These are phyloP conservation scores for Drosophila quinaria DNA, from an alignment of 2,888 invertebrate species.

Conservation along the genomic window DNA sequence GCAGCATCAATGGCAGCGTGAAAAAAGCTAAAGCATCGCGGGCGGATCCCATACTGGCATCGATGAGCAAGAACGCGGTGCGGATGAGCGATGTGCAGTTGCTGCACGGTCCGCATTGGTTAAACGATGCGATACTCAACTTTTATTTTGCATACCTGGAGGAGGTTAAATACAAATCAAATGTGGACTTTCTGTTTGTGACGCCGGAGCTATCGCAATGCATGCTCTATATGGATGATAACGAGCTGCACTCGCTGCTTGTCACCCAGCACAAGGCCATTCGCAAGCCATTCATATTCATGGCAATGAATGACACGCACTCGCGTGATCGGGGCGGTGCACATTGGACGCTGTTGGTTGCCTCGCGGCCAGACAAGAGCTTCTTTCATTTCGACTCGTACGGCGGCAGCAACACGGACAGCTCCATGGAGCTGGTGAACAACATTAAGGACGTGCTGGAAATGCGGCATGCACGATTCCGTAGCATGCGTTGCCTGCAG, in stretches of 20 bases:
- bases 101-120: slow-evolving; percentile 92
- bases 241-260: slow-evolving; percentile 90
- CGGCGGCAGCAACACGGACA: slow-evolving; percentile 88
- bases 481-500: slow-evolving; percentile 88
- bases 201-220: slow-evolving; percentile 93
- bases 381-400: slow-evolving; percentile 94
- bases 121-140: slow-evolving; percentile 93
- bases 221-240: slow-evolving; percentile 91
- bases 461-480: slow-evolving; percentile 85
- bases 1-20: slow-evolving; percentile 9
- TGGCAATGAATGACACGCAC: slow-evolving; percentile 94
- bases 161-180: slow-evolving; percentile 88
- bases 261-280: slow-evolving; percentile 89
- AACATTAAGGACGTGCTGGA: slow-evolving; percentile 86
- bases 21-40: slow-evolving; percentile 65
- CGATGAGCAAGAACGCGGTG: slow-evolving; percentile 87
- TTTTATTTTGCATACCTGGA: slow-evolving; percentile 97
- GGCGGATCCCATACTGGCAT: slow-evolving; percentile 88
- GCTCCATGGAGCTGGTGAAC: slow-evolving; percentile 89
- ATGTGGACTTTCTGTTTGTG: slow-evolving; percentile 90
- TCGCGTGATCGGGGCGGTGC: slow-evolving; percentile 91
- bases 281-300: slow-evolving; percentile 91
- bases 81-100: slow-evolving; percentile 92
- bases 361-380: slow-evolving; percentile 89
- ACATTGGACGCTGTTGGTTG: slow-evolving; percentile 96